Evolutionary conservation across 2,797 vertebrate genomes (phyloP).

Genomic region (Thunnus albacares): DNA sequence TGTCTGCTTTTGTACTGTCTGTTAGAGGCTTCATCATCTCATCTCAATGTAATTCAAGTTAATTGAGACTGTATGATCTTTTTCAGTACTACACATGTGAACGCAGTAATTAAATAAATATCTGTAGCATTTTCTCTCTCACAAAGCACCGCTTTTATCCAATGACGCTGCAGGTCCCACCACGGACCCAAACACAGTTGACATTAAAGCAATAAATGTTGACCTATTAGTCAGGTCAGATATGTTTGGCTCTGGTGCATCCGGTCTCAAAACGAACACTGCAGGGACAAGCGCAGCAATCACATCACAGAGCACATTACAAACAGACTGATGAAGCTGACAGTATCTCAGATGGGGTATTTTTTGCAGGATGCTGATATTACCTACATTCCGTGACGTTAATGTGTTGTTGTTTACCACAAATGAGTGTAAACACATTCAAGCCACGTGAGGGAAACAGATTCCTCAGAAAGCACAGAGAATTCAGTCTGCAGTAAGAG

Average conservation of each 20-base stretch:
- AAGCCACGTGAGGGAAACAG: conserved; percentile 38
- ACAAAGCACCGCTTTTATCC: neutral
- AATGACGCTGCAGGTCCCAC: neutral
- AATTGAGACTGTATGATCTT: neutral
- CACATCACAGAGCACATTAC: neutral
- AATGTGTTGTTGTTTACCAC: conserved; percentile 64
- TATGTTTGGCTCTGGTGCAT: conserved; percentile 1
- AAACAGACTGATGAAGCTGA: conserved; percentile 21
- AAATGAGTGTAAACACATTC: conserved; percentile 53
- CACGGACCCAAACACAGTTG: neutral
- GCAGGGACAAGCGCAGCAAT: conserved; percentile 20
- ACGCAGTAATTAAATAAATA: neutral
- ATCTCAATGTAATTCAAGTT: neutral
- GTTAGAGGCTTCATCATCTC: neutral
- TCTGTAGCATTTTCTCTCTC: neutral
- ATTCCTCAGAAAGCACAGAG: conserved; percentile 32
- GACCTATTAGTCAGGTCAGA: conserved; percentile 10
- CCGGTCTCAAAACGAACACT: conserved; percentile 10
- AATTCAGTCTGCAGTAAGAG: conserved; percentile 58
- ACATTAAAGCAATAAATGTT: neutral
- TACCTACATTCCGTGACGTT: conserved; percentile 39
- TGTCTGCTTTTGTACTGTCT: too few species aligned
- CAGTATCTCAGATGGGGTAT: conserved; percentile 21
- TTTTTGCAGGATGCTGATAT: conserved; percentile 22
- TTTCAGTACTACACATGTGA: neutral